Base-by-base conservation (phyloP, 2,888 invertebrate genomes). In the Eupithecia insigniata region DNA sequence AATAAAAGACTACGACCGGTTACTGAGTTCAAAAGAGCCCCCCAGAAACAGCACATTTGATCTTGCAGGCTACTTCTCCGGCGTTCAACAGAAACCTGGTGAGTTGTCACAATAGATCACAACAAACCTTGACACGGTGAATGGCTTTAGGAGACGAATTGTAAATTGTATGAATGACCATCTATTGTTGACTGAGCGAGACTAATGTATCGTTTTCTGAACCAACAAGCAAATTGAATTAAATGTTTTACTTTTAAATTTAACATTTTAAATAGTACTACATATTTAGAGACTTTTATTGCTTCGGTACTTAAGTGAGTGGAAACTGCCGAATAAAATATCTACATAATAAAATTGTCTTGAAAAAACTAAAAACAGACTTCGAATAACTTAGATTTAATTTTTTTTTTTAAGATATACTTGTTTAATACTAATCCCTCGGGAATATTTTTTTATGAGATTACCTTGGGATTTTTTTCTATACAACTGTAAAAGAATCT, bases 21-120 rank as follows among this genome's bases (percentile, higher is more conserved):
- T 86, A 2, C 76, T 80, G 3, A 72, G 71, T 36, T 72, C 71
- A 55, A 71, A 71, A 30, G 74, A 74, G 26, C 73, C 81, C 14
- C 84, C 87, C 16, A 81, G 80, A 30, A 92, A 91, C 75, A 84
- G 85, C 58, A 87, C 92, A 2, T 94, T 91, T 77, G 84, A 85
- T 71, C 78, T 93, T 7, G 75, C 86, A 16, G 88, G 86, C 74
- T 94, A 94, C 78, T 94, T 93, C 79, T 83, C 89, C 26, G 93
- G 93, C 74, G 85, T 89, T 14, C 86, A 88, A 51, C 73, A 84
- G 66, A 67, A 81, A 72, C 84, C 92, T 82, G 90, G 93, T 93
- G 80, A 69, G 78, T 72, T 72, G 66, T 74, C 70, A 79, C 36
- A 69, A 66, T 60, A 69, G 64, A 66, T 65, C 51, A 67, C 74